A percentile compares a stretch with the other conserved stretches of the same genome.
Conservation (phyloP, 1,140 invertebrate species). For the Anastatus disparis region DNA sequence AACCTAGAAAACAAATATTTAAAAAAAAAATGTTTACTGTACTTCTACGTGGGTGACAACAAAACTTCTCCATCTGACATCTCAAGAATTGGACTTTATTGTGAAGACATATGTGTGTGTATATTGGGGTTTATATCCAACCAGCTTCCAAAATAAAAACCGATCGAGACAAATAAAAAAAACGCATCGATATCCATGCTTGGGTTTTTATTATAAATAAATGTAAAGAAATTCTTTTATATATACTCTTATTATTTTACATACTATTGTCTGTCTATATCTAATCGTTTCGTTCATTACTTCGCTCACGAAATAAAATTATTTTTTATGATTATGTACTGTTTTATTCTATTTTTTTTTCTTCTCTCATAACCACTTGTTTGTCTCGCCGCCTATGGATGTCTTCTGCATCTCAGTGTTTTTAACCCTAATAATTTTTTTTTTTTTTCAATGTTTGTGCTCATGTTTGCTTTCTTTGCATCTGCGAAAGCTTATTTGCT, state of each 20-base stretch:
- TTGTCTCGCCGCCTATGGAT: neutral
- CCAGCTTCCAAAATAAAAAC: conserved; percentile 13
- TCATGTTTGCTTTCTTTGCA: conserved; percentile 16
- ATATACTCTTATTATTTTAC: no score
- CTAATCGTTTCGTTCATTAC: conserved; percentile 26
- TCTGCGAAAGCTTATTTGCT: conserved; percentile 7
- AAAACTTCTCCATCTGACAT: no score
- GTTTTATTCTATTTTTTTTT: neutral
- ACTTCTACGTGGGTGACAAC: neutral
- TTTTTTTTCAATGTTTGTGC: neutral
- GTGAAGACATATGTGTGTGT: no score
- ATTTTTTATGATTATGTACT: conserved; percentile 2
- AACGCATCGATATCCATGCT: neutral
- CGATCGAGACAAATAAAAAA: no score
- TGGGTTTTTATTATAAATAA: conserved; percentile 20
- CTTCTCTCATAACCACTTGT: neutral
- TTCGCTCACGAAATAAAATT: conserved; percentile 3
- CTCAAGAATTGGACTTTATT: no score
- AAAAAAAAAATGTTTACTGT: neutral
- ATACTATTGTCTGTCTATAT: neutral
- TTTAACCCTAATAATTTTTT: conserved; percentile 22
- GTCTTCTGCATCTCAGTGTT: conserved; percentile 15
- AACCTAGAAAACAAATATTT: neutral
- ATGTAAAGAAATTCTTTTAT: conserved; percentile 32
- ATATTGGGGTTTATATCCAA: no score